phyloP scores from a whole-genome alignment of 2,797 vertebrate genomes.

The Kryptopterus vitreolus region DNA sequence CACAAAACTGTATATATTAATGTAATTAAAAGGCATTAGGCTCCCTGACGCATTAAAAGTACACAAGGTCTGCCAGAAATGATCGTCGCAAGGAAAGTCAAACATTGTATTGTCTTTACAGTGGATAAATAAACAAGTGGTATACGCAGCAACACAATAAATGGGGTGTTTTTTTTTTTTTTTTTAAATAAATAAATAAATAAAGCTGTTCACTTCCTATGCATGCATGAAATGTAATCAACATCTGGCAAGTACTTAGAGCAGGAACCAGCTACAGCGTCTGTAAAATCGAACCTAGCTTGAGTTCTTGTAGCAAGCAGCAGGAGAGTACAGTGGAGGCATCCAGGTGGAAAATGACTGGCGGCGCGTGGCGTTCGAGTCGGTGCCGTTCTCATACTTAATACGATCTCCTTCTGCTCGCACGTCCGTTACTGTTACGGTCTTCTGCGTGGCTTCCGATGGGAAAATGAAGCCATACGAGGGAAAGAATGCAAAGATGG shows the following conservation, averaged over 20 bases:
- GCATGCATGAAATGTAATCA: constrained; percentile 4
- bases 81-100: neutral
- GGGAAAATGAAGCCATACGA: neutral
- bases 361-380: neutral
- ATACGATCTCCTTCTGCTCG: constrained; percentile 6
- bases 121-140: neutral
- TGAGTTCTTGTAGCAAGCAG: constrained; percentile 15
- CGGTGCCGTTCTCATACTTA: constrained; percentile 6
- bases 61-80: neutral
- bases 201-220: neutral
- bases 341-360: constrained; percentile 14
- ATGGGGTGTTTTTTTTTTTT: too few relatives aligned
- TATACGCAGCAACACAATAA: neutral
- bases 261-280: neutral
- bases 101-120: neutral
- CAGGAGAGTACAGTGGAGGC: constrained; percentile 5
- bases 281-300: constrained; percentile 12
- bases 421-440: constrained; percentile 5
- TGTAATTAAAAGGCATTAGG: neutral
- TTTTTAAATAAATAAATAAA: too few relatives aligned
- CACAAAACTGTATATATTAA: neutral
- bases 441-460: neutral
- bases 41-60: neutral
- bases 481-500: neutral
- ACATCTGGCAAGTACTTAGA: constrained; percentile 5